Evolutionary conservation across 2,113 vertebrate genomes (phyloP).

Genomic region (Sarotherodon lohbergeri): DNA sequence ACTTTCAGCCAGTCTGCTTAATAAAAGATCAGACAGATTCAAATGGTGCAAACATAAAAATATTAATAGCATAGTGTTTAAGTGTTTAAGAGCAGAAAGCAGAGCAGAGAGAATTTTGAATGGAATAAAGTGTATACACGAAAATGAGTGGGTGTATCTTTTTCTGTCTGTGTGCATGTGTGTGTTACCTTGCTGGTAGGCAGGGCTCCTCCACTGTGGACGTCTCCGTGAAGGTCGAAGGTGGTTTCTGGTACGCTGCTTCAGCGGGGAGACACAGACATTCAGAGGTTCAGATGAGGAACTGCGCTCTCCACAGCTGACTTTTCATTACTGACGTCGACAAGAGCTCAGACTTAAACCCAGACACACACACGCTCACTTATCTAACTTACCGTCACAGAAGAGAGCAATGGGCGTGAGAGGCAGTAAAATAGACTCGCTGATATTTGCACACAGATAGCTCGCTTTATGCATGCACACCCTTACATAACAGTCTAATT

Average conservation of each 20-base stretch:
- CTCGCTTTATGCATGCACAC: slow-evolving; percentile 1
- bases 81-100: neutral
- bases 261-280: slow-evolving; percentile 28
- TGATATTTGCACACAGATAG: slow-evolving; percentile 7
- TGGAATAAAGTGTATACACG: neutral
- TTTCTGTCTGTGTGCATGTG: neutral
- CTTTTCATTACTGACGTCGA: slow-evolving; percentile 9
- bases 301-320: neutral
- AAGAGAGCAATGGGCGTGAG: neutral
- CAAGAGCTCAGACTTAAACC: slow-evolving; percentile 24
- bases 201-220: slow-evolving; percentile 81
- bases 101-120: neutral
- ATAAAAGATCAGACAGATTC: neutral
- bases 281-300: neutral
- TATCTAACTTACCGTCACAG: neutral
- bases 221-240: slow-evolving; percentile 91
- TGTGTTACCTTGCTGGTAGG: slow-evolving; percentile 87
- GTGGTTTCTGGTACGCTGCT: slow-evolving; percentile 89
- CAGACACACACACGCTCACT: neutral
- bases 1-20: neutral
- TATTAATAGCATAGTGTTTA: neutral
- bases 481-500: slow-evolving; percentile 16
- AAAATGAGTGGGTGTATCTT: neutral
- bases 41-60: neutral
- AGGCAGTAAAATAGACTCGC: neutral